Percentiles rank a stretch among this genome's conserved stretches.
Evolutionary conservation across 2,113 vertebrate genomes (phyloP).

Genomic region (Oenanthe melanoleuca): DNA sequence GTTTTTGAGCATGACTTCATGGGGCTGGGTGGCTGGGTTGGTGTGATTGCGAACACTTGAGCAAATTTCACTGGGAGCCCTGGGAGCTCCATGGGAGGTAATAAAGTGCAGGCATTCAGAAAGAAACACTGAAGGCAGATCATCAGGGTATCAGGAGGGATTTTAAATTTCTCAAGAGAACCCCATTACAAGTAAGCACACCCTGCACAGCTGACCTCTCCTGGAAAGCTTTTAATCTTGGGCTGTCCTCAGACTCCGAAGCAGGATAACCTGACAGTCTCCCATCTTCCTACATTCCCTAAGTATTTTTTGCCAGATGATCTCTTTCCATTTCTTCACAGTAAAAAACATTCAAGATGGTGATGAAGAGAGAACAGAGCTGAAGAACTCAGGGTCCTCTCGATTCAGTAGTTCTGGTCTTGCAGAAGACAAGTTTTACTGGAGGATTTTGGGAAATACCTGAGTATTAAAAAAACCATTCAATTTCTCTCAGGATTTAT

Average conservation of each 20-base stretch:
- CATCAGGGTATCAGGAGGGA: not conserved
- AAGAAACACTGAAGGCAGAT: not conserved
- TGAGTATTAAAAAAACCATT: not conserved
- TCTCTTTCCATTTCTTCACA: not conserved
- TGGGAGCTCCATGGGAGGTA: slow-evolving; percentile 19
- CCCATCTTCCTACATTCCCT: not conserved
- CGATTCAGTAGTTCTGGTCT: not conserved
- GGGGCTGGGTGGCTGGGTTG: not conserved
- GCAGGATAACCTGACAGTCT: not conserved
- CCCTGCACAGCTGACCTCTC: not conserved
- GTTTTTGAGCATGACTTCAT: slow-evolving; percentile 52
- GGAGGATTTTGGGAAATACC: not conserved
- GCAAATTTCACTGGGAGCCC: slow-evolving; percentile 33
- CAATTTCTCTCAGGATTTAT: not conserved
- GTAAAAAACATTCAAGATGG: not conserved
- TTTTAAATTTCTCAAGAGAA: not conserved
- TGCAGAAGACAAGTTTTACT: not conserved
- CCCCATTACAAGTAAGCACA: not conserved
- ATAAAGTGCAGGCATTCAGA: slow-evolving; percentile 2
- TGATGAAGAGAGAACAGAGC: not conserved
- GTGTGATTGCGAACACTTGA: slow-evolving; percentile 45
- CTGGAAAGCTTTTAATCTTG: not conserved
- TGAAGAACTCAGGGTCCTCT: not conserved
- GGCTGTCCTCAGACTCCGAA: not conserved
- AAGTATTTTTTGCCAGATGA: not conserved